Evolutionary conservation across 2,797 vertebrate genomes (phyloP).

Genomic region (Epinephelus awoara): DNA sequence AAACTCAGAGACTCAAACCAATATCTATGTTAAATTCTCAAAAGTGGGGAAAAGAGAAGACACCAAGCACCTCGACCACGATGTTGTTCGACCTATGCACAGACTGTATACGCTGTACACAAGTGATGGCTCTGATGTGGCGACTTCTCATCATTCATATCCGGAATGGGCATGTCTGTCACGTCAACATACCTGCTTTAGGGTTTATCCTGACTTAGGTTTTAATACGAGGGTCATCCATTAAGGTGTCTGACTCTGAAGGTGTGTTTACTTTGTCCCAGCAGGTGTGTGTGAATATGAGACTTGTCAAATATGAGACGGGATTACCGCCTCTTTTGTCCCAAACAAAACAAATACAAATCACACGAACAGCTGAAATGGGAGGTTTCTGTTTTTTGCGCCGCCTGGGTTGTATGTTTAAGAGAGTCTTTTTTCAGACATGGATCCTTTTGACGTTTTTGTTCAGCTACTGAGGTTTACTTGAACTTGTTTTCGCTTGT

Average conservation of each 20-base stretch:
- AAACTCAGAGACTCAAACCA: neutral
- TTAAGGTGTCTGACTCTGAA: slow-evolving; percentile 79
- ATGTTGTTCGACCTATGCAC: slow-evolving; percentile 37
- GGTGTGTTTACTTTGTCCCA: slow-evolving; percentile 79
- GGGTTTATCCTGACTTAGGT: slow-evolving; percentile 68
- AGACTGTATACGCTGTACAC: slow-evolving; percentile 30
- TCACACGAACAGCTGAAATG: slow-evolving; percentile 77
- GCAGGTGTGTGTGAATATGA: slow-evolving; percentile 85
- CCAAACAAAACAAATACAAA: slow-evolving; percentile 80
- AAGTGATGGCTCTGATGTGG: slow-evolving; percentile 46
- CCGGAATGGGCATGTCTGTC: slow-evolving; percentile 58
- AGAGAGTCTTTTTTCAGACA: slow-evolving; percentile 14
- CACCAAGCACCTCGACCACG: neutral
- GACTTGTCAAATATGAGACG: slow-evolving; percentile 79
- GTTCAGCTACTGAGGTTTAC: slow-evolving; percentile 67
- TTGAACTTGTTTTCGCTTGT: slow-evolving; percentile 76
- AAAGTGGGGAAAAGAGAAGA: neutral
- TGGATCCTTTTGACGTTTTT: slow-evolving; percentile 65
- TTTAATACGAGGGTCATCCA: slow-evolving; percentile 79
- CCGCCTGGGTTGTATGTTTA: slow-evolving; percentile 37
- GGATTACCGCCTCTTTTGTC: slow-evolving; percentile 78
- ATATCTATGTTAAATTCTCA: neutral
- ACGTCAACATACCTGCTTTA: slow-evolving; percentile 64
- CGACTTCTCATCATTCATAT: slow-evolving; percentile 55
- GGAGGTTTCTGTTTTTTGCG: slow-evolving; percentile 53